These are phyloP conservation scores for Xiphophorus hellerii DNA, from an alignment of 2,113 vertebrate genomes.

Conservation along the genomic window DNA sequence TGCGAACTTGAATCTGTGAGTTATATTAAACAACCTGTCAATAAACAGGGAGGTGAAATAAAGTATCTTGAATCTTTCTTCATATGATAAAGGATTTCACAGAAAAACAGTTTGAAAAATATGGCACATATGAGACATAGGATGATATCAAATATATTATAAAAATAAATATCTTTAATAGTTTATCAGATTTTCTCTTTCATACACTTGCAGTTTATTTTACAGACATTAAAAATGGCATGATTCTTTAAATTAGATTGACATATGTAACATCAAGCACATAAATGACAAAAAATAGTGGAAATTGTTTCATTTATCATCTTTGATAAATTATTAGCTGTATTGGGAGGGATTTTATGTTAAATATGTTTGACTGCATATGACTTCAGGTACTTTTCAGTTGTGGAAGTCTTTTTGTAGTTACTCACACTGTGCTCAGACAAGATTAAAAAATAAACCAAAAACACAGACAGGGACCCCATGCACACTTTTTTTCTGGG, in stretches of 20 bases:
- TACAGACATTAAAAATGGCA: slow-evolving; percentile 54
- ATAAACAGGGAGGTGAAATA: neutral
- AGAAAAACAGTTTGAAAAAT: slow-evolving; percentile 2
- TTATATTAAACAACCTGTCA: neutral
- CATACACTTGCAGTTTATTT: slow-evolving; percentile 62
- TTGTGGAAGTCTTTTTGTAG: neutral
- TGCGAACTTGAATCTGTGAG: neutral
- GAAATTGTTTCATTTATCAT: slow-evolving; percentile 18
- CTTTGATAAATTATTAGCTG: slow-evolving; percentile 12
- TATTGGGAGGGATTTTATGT: slow-evolving; percentile 4
- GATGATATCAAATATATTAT: slow-evolving; percentile 44
- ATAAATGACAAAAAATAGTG: slow-evolving; percentile 14
- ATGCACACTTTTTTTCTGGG: neutral
- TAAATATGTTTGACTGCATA: neutral
- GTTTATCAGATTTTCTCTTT: slow-evolving; percentile 63
- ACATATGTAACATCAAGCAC: slow-evolving; percentile 21
- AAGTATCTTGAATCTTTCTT: neutral
- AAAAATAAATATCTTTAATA: slow-evolving; percentile 84
- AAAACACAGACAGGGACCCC: neutral
- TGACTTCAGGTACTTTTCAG: neutral
- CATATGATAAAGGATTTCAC: neutral
- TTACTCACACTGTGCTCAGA: neutral
- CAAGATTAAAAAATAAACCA: neutral
- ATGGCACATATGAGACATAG: neutral
- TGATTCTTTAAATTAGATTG: slow-evolving; percentile 28